Percentiles rank a stretch among this genome's conserved stretches.
Evolutionary conservation across 2,888 invertebrate genomes (phyloP).

Genomic region (Xestobium rufovillosum): DNA sequence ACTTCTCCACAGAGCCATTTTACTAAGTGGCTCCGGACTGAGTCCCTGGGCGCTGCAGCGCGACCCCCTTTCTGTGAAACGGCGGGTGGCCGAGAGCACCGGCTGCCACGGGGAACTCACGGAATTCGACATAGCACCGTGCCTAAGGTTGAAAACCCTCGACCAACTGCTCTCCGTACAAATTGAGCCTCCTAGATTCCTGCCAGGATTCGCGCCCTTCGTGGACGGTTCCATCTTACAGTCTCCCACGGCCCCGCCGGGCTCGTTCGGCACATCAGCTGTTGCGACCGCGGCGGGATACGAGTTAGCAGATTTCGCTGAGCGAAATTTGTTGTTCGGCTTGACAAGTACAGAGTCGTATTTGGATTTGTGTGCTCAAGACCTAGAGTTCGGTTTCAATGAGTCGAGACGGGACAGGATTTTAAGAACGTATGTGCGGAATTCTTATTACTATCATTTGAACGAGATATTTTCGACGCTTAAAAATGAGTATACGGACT

Average conservation of each 20-base stretch:
- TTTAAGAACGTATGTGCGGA: conserved; percentile 85
- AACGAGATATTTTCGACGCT: conserved; percentile 92
- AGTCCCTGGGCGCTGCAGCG: conserved; percentile 89
- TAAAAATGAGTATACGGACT: conserved; percentile 92
- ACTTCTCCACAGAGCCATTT: conserved; percentile 76
- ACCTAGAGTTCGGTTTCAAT: conserved; percentile 86
- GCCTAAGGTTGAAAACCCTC: conserved; percentile 71
- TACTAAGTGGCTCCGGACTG: conserved; percentile 83
- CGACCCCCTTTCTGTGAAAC: conserved; percentile 73
- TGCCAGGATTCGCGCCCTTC: conserved; percentile 87
- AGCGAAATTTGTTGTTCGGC: conserved; percentile 76
- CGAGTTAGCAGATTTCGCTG: conserved; percentile 75
- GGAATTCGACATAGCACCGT: conserved; percentile 78
- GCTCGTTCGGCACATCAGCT: conserved; percentile 45
- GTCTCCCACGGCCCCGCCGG: conserved; percentile 46
- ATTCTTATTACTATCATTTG: conserved; percentile 90
- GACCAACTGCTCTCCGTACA: conserved; percentile 65
- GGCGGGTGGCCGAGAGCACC: conserved; percentile 72
- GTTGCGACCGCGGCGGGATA: conserved; percentile 66
- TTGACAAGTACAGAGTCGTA: conserved; percentile 78
- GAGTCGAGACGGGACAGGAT: conserved; percentile 80
- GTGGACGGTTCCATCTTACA: conserved; percentile 83
- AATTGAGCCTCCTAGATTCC: conserved; percentile 73
- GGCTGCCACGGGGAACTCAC: conserved; percentile 76
- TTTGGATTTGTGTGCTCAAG: conserved; percentile 72